These are phyloP conservation scores for Lacerta agilis DNA, from an alignment of 2,797 vertebrate species.

Conservation along the genomic window DNA sequence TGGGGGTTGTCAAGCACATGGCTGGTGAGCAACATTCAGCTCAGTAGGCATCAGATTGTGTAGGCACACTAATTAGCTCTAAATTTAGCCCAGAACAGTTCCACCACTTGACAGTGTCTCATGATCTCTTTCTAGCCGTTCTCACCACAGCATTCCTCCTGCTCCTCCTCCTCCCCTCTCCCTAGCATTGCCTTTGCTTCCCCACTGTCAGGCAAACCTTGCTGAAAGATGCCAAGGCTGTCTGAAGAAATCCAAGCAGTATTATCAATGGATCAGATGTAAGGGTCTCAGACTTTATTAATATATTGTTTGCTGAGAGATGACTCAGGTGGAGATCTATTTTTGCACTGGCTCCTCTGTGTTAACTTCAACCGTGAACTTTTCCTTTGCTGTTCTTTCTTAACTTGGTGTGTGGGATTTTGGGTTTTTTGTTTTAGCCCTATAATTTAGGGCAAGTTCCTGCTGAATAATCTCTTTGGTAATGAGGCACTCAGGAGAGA, in stretches of 20 bases:
- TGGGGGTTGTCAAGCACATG: neutral
- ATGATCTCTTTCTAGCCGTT: neutral
- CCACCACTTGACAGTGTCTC: neutral
- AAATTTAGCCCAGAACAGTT: neutral
- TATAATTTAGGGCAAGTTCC: conserved; percentile 46
- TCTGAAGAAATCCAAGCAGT: conserved; percentile 35
- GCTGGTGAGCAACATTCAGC: neutral
- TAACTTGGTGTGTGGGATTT: conserved; percentile 19
- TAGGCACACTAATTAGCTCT: neutral
- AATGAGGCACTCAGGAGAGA: conserved; percentile 27
- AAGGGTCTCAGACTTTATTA: conserved; percentile 38
- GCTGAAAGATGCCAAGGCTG: conserved; percentile 33
- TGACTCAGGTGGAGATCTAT: conserved; percentile 51
- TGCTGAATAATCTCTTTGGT: conserved; percentile 46
- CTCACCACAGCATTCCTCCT: neutral
- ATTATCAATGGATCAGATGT: neutral
- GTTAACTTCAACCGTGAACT: conserved; percentile 58
- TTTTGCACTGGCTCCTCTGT: conserved; percentile 38
- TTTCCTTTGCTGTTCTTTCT: conserved; percentile 47
- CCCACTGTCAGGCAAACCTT: conserved; percentile 25
- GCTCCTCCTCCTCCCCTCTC: neutral
- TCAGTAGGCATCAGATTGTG: neutral
- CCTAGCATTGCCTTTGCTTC: conserved; percentile 17
- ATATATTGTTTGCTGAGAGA: conserved; percentile 42
- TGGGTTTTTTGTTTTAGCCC: conserved; percentile 43